These are phyloP conservation scores for Drosophila baimaii DNA, from an alignment of 1,140 invertebrate species.

Conservation along the genomic window DNA sequence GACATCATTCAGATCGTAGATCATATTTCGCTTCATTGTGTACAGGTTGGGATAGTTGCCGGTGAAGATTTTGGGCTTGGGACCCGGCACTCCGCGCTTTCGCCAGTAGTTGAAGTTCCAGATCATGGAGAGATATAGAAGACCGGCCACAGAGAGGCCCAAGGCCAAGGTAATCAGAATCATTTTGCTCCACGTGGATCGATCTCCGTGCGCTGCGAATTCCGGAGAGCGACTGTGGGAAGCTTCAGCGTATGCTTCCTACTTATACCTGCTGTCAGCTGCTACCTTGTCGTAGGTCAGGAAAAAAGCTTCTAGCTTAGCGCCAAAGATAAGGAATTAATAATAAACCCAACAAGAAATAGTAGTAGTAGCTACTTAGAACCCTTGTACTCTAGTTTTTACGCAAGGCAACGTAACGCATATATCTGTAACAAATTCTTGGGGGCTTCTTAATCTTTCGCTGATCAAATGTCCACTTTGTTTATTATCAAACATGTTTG, in stretches of 20 bases:
- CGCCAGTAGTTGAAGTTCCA: no score
- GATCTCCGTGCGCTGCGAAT: slow-evolving; percentile 2
- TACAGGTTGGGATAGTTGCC: slow-evolving; percentile 70
- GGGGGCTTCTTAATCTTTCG: not conserved
- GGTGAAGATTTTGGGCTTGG: slow-evolving; percentile 62
- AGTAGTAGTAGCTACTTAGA: not conserved
- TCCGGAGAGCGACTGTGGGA: not conserved
- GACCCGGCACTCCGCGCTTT: slow-evolving; percentile 64
- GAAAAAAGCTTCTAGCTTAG: not conserved
- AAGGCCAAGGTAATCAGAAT: slow-evolving; percentile 49
- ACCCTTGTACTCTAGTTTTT: not conserved
- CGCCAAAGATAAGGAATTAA: not conserved
- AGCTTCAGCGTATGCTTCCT: not conserved
- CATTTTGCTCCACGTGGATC: not conserved
- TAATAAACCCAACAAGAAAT: not conserved
- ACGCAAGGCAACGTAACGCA: not conserved
- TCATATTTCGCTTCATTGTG: slow-evolving; percentile 49
- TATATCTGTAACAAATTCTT: not conserved
- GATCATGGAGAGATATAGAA: slow-evolving; percentile 73
- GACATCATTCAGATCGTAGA: slow-evolving; percentile 66
- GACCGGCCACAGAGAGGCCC: slow-evolving; percentile 23
- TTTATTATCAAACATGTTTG: slow-evolving; percentile 5
- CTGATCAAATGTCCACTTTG: not conserved
- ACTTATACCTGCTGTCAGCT: slow-evolving; percentile 6
- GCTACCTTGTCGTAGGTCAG: not conserved